These are phyloP conservation scores for Eubasilissa splendida DNA, from an alignment of 2,888 invertebrate genomes.

Conservation along the genomic window DNA sequence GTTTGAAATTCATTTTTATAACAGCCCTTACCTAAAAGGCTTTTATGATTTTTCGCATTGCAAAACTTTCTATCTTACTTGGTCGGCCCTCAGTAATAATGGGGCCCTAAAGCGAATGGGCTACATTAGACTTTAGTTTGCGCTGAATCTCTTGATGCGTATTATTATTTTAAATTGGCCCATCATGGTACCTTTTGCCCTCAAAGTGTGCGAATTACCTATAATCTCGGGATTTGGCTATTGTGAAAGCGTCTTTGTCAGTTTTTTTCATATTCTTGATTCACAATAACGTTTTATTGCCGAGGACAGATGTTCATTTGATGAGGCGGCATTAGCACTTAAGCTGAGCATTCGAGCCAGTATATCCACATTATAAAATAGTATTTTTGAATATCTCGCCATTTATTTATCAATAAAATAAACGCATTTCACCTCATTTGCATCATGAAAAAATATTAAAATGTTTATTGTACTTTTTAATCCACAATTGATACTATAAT, in stretches of 20 bases:
- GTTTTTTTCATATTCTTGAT: constrained; percentile 11
- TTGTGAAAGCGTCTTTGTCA: constrained; percentile 10
- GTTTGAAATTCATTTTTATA: constrained; percentile 26
- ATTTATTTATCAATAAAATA: too few species aligned
- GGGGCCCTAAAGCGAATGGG: constrained; percentile 25
- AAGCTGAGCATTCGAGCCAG: too few species aligned
- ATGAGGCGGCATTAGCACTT: too few species aligned
- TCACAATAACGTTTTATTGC: constrained; percentile 16
- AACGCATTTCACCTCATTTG: too few species aligned
- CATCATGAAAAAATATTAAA: too few species aligned
- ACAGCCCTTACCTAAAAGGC: constrained; percentile 6
- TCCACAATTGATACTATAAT: too few species aligned
- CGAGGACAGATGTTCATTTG: background rate
- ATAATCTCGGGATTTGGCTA: background rate
- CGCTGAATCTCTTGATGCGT: constrained; percentile 33
- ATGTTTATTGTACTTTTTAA: too few species aligned
- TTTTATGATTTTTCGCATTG: constrained; percentile 23
- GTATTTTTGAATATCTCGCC: too few species aligned
- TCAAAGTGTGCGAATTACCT: constrained; percentile 15
- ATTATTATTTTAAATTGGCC: constrained; percentile 29
- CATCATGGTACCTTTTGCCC: constrained; percentile 13
- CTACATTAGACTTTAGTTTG: constrained; percentile 20
- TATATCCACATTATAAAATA: too few species aligned
- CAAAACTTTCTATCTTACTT: background rate
- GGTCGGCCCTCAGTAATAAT: constrained; percentile 9